A percentile compares a stretch with the other conserved stretches of the same genome.
phyloP scores from a whole-genome alignment of 2,113 vertebrate species.

The Tamias sibiricus region DNA sequence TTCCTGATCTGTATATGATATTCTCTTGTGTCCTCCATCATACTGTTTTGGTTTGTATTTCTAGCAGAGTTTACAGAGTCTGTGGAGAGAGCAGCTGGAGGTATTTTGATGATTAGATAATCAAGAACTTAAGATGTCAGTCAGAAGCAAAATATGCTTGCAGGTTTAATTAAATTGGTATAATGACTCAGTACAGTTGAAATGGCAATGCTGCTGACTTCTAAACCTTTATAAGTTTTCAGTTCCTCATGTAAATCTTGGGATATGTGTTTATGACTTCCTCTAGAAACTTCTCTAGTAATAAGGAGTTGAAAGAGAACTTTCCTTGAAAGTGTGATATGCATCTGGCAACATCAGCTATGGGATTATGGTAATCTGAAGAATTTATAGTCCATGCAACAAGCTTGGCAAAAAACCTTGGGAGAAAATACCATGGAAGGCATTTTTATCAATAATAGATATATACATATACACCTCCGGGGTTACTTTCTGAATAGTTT shows the following conservation, averaged over 20 bases:
- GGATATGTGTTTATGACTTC: neutral
- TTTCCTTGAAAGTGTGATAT: neutral
- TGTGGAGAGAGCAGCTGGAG: neutral
- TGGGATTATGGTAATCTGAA: neutral
- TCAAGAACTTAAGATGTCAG: neutral
- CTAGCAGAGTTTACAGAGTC: neutral
- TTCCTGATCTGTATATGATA: neutral
- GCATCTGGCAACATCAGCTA: neutral
- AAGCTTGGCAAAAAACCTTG: neutral
- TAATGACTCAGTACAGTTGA: neutral
- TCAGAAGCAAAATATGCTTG: neutral
- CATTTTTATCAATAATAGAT: neutral
- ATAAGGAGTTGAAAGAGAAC: neutral
- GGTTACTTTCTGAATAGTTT: neutral
- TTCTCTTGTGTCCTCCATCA: neutral
- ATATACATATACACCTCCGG: neutral
- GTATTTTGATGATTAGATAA: neutral
- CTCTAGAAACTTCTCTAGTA: neutral
- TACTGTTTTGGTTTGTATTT: neutral
- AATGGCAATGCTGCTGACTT: neutral
- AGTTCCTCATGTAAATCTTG: neutral
- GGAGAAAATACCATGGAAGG: neutral
- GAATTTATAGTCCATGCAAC: neutral
- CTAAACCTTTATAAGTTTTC: neutral
- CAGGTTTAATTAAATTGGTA: neutral